Conservation (phyloP, 2,888 invertebrate species). For the Lycophotia porphyrea region DNA sequence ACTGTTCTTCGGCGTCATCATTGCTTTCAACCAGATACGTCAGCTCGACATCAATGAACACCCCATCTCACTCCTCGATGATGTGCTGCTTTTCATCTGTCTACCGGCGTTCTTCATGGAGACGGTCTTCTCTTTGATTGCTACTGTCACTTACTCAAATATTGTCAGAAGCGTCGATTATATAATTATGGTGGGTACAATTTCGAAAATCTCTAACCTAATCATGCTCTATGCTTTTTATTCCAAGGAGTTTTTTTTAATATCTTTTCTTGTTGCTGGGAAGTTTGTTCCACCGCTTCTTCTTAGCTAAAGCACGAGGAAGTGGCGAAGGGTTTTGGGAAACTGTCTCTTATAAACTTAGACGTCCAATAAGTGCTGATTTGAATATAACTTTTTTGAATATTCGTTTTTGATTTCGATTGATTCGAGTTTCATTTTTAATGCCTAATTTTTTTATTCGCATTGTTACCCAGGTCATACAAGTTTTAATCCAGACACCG, state of each 20-base stretch:
- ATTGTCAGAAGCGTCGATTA: slow-evolving; percentile 88
- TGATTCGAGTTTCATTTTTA: not conserved
- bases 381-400: too few species aligned
- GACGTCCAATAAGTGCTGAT: too few species aligned
- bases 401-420: too few species aligned
- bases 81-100: slow-evolving; percentile 92
- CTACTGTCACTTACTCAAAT: slow-evolving; percentile 90
- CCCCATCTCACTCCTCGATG: slow-evolving; percentile 92
- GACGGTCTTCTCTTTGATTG: slow-evolving; percentile 92
- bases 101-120: slow-evolving; percentile 93
- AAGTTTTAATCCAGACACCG: slow-evolving; percentile 93
- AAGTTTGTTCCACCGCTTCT: too few species aligned
- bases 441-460: not conserved
- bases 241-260: not conserved
- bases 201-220: not conserved
- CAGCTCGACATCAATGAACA: slow-evolving; percentile 92
- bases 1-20: slow-evolving; percentile 90
- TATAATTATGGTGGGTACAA: slow-evolving; percentile 87
- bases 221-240: not conserved
- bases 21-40: slow-evolving; percentile 91
- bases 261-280: not conserved
- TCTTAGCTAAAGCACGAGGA: too few species aligned
- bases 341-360: too few species aligned
- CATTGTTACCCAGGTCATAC: slow-evolving; percentile 89
- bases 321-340: too few species aligned